Conservation (phyloP, 2,888 invertebrate species). For the Stramonita haemastoma region DNA sequence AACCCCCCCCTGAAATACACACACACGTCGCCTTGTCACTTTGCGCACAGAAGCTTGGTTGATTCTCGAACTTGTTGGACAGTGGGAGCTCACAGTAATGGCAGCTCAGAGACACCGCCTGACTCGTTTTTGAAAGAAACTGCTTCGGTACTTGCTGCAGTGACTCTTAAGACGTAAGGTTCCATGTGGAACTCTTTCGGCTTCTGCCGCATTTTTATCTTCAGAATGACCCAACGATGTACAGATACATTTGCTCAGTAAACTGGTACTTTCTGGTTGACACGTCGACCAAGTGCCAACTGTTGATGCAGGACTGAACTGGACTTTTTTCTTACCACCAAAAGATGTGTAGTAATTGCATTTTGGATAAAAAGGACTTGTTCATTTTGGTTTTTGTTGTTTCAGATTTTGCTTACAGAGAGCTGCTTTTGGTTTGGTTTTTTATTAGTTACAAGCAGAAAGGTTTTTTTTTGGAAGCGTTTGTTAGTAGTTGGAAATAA, state of each 20-base stretch:
- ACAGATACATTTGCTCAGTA: constrained; percentile 5
- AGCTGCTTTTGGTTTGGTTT: constrained; percentile 13
- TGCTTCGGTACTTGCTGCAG: neutral
- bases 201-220: neutral
- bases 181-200: neutral
- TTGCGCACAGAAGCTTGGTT: constrained; percentile 6
- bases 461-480: neutral
- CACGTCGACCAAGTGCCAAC: neutral
- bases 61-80: constrained; percentile 16
- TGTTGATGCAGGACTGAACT: neutral
- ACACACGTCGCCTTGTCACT: constrained; percentile 13
- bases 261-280: neutral
- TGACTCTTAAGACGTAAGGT: constrained; percentile 3
- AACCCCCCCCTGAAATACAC: neutral
- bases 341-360: neutral
- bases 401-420: neutral
- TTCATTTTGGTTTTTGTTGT: neutral
- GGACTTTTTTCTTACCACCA: neutral
- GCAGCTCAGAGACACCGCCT: neutral
- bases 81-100: neutral
- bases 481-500: neutral
- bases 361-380: neutral
- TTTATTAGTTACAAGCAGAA: neutral
- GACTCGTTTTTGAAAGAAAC: constrained; percentile 8
- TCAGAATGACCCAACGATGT: constrained; percentile 32